Conservation (phyloP, 2,797 vertebrate genomes). For the Chelmon rostratus region DNA sequence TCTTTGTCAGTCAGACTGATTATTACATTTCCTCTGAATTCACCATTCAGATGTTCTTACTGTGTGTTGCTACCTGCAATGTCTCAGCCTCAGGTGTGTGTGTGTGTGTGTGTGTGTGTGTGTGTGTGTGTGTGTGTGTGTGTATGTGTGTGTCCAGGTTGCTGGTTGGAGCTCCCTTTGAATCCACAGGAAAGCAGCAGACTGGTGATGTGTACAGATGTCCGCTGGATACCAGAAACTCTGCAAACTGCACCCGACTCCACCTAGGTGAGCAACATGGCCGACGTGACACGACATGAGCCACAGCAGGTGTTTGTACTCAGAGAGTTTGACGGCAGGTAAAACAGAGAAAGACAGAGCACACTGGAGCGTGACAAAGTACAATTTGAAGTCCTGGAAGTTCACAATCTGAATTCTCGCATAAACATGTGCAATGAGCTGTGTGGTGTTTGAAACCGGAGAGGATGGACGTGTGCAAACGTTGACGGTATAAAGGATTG, state of each 20-base stretch:
- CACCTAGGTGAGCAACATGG: conserved; percentile 70
- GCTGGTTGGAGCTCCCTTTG: conserved; percentile 91
- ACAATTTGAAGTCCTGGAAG: too few relatives aligned
- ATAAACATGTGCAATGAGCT: too few relatives aligned
- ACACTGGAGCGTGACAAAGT: background rate
- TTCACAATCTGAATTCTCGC: too few relatives aligned
- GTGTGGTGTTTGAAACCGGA: too few relatives aligned
- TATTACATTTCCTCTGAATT: too few relatives aligned
- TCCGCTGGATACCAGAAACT: conserved; percentile 77
- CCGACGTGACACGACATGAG: background rate
- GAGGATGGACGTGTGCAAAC: too few relatives aligned
- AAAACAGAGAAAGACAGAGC: background rate
- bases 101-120: background rate
- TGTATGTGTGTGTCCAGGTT: conserved; percentile 82
- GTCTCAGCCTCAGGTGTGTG: too few relatives aligned
- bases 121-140: conserved; percentile 13
- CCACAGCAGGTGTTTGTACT: too few relatives aligned
- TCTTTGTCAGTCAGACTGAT: too few relatives aligned
- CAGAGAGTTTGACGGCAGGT: background rate
- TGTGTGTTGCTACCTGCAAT: too few relatives aligned
- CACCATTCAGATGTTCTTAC: too few relatives aligned
- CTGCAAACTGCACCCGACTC: conserved; percentile 85
- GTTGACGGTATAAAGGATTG: too few relatives aligned
- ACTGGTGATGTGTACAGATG: conserved; percentile 93
- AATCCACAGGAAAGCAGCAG: conserved; percentile 88